These are phyloP conservation scores for Leguminivora glycinivorella DNA, from an alignment of 1,140 invertebrate species.

Conservation along the genomic window DNA sequence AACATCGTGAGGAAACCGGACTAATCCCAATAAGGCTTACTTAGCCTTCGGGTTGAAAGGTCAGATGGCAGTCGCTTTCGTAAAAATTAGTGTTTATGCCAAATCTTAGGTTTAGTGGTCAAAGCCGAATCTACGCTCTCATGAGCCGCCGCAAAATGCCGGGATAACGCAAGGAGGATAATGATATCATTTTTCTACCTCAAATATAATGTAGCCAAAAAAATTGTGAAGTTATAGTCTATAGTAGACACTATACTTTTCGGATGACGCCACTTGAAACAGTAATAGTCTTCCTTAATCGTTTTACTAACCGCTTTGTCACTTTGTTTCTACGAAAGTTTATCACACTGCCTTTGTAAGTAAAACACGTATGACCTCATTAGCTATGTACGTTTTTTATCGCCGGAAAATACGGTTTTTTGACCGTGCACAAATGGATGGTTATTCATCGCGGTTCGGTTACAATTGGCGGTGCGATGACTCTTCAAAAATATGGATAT, in stretches of 20 bases:
- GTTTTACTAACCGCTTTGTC: conserved; percentile 20
- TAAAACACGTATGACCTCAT: conserved; percentile 28
- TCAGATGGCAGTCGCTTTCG: too few relatives aligned
- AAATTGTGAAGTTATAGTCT: neutral
- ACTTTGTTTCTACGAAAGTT: conserved; percentile 29
- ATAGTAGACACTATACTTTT: neutral
- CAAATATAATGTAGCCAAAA: too few relatives aligned
- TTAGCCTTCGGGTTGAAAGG: too few relatives aligned
- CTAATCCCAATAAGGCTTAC: too few relatives aligned
- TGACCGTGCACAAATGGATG: conserved; percentile 18
- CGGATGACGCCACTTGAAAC: neutral
- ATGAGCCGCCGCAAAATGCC: too few relatives aligned
- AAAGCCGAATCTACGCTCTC: too few relatives aligned
- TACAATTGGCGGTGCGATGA: conserved; percentile 9
- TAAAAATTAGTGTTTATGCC: too few relatives aligned
- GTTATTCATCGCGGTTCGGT: conserved; percentile 23
- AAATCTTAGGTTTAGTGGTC: too few relatives aligned
- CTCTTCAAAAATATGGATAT: conserved; percentile 3
- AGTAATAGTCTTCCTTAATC: conserved; percentile 8
- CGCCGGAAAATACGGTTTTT: conserved; percentile 28
- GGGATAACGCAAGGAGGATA: too few relatives aligned
- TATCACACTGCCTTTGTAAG: conserved; percentile 9
- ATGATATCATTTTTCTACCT: too few relatives aligned
- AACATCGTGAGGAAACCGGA: too few relatives aligned
- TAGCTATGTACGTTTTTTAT: conserved; percentile 29